phyloP scores from a whole-genome alignment of 2,888 invertebrate genomes.

The Gisinianus flammeolus region DNA sequence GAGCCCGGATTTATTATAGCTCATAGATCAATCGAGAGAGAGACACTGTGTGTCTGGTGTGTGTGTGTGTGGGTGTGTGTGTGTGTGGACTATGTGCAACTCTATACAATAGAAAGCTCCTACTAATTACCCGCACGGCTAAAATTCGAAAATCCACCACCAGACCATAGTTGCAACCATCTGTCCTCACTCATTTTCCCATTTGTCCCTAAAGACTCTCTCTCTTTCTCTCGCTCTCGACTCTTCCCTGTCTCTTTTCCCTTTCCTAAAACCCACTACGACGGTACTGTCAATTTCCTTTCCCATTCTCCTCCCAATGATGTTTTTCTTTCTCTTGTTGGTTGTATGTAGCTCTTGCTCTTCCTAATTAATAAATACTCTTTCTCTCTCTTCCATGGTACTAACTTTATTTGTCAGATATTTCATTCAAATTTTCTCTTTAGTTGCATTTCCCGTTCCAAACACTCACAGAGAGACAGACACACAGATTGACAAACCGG shows the following conservation, averaged over 20 bases:
- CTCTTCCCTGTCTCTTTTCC: background rate
- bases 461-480: too few relatives aligned
- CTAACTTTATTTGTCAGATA: too few relatives aligned
- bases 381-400: background rate
- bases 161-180: slow-evolving; percentile 14
- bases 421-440: too few relatives aligned
- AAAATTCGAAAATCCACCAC: background rate
- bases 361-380: background rate
- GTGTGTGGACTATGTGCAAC: background rate
- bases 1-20: slow-evolving; percentile 45
- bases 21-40: slow-evolving; percentile 49
- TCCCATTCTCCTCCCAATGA: background rate
- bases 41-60: slow-evolving; percentile 16
- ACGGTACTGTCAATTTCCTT: background rate
- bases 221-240: background rate
- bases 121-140: slow-evolving; percentile 48
- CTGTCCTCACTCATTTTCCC: slow-evolving; percentile 44
- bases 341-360: background rate
- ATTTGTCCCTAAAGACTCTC: slow-evolving; percentile 38
- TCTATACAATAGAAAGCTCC: slow-evolving; percentile 44
- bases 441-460: too few relatives aligned
- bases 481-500: too few relatives aligned
- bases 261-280: too few relatives aligned
- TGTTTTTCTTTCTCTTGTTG: background rate
- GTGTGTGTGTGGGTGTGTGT: background rate